A percentile compares a stretch with the other conserved stretches of the same genome.
phyloP scores from a whole-genome alignment of 2,888 invertebrate genomes.

The Dioctria rufipes region DNA sequence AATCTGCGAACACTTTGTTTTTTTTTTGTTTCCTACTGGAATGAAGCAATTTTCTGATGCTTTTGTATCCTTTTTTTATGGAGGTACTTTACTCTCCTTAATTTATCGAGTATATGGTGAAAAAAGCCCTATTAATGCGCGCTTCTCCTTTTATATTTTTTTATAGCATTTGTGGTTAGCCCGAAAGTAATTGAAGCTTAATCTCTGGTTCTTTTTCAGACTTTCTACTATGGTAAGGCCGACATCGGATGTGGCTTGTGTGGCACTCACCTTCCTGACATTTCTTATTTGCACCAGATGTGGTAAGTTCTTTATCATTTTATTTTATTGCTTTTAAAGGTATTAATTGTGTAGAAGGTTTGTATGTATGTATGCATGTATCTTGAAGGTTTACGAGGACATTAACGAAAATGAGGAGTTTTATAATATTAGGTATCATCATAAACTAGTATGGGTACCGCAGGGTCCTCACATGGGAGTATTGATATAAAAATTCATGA shows the following conservation, averaged over 20 bases:
- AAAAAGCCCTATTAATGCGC: conserved; percentile 43
- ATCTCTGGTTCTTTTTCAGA: conserved; percentile 42
- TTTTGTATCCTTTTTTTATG: conserved; percentile 48
- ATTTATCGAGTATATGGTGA: conserved; percentile 51
- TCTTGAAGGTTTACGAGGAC: conserved; percentile 4
- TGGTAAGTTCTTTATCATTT: conserved; percentile 32
- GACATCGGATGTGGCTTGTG: conserved; percentile 31
- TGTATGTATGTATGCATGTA: conserved; percentile 3
- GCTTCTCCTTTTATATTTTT: conserved; percentile 17
- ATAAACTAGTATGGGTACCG: not conserved
- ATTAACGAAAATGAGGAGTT: not conserved
- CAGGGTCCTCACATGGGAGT: too few species aligned
- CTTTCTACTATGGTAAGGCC: conserved; percentile 42
- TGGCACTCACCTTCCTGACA: conserved; percentile 35
- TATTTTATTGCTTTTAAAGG: conserved; percentile 43
- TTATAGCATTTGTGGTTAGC: conserved; percentile 11
- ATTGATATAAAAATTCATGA: too few species aligned
- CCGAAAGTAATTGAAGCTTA: conserved; percentile 45
- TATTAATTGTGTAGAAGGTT: conserved; percentile 13
- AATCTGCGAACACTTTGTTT: not conserved
- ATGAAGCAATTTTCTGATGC: conserved; percentile 50
- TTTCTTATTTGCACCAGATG: conserved; percentile 40
- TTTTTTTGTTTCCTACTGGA: conserved; percentile 2
- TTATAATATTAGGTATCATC: not conserved
- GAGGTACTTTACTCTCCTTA: conserved; percentile 40